A percentile compares a stretch with the other conserved stretches of the same genome.
phyloP scores from a whole-genome alignment of 2,888 invertebrate genomes.

The Cataglyphis albicans region DNA sequence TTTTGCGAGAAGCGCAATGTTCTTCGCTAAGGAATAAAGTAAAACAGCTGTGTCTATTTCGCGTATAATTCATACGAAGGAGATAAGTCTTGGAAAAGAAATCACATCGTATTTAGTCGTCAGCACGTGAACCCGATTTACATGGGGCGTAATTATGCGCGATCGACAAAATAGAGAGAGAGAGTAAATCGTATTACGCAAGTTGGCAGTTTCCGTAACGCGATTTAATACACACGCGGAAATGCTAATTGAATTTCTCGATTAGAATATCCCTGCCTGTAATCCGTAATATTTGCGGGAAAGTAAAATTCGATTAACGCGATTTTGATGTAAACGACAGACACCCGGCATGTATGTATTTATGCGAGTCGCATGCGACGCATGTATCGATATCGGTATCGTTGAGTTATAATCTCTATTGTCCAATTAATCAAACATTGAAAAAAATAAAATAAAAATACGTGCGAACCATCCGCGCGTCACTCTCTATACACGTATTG shows the following conservation, averaged over 20 bases:
- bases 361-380: neutral
- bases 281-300: conserved; percentile 49
- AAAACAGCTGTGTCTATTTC: neutral
- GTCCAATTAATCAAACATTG: conserved; percentile 16
- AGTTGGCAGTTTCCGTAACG: conserved; percentile 49
- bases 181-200: conserved; percentile 47
- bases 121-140: conserved; percentile 18
- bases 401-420: conserved; percentile 18
- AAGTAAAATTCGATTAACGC: conserved; percentile 47
- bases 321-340: conserved; percentile 45
- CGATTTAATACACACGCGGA: conserved; percentile 48
- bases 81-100: conserved; percentile 21
- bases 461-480: neutral
- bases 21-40: neutral
- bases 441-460: conserved; percentile 7
- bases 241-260: conserved; percentile 56
- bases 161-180: conserved; percentile 51
- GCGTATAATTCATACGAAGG: conserved; percentile 14
- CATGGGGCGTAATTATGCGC: conserved; percentile 42
- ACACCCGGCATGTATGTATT: conserved; percentile 18
- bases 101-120: conserved; percentile 5
- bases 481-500: neutral
- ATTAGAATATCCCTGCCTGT: conserved; percentile 49
- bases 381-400: conserved; percentile 9
- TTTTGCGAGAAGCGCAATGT: neutral